These are phyloP conservation scores for Drosophila miranda DNA, from an alignment of 1,140 invertebrate genomes.

Conservation along the genomic window DNA sequence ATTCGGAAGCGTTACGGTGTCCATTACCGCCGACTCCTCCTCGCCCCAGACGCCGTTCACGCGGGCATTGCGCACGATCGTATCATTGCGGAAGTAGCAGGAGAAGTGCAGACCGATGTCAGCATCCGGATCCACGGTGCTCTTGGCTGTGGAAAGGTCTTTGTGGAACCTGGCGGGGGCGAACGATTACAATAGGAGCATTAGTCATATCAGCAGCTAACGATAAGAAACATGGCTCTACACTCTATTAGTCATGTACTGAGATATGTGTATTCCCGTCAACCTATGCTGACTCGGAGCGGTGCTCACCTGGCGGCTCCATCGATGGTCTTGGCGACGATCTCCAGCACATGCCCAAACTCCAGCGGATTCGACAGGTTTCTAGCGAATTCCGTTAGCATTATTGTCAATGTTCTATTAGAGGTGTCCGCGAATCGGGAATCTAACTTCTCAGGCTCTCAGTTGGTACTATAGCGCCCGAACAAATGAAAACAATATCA, in stretches of 20 bases:
- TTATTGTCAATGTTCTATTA: slow-evolving; percentile 41
- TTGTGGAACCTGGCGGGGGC: slow-evolving; percentile 84
- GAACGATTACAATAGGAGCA: slow-evolving; percentile 8
- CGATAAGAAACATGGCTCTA: slow-evolving; percentile 29
- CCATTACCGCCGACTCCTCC: slow-evolving; percentile 84
- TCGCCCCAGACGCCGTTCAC: slow-evolving; percentile 87
- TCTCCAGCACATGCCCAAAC: slow-evolving; percentile 77
- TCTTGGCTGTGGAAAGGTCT: slow-evolving; percentile 80
- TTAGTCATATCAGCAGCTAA: slow-evolving; percentile 23
- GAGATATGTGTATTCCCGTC: background rate
- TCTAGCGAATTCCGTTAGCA: slow-evolving; percentile 79
- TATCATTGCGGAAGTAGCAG: slow-evolving; percentile 83
- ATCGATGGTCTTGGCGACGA: slow-evolving; percentile 81
- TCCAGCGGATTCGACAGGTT: slow-evolving; percentile 78
- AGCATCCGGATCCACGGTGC: slow-evolving; percentile 70
- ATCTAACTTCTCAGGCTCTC: slow-evolving; percentile 17
- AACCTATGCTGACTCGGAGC: slow-evolving; percentile 1
- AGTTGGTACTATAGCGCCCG: too few species aligned
- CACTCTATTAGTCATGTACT: slow-evolving; percentile 33
- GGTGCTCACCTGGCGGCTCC: slow-evolving; percentile 67
- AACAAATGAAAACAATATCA: too few species aligned
- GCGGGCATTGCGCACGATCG: slow-evolving; percentile 87
- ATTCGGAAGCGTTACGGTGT: slow-evolving; percentile 65
- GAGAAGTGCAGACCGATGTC: slow-evolving; percentile 83
- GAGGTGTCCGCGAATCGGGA: slow-evolving; percentile 18